Base-by-base conservation (phyloP, 2,797 vertebrate species). In the Ispidina picta region DNA sequence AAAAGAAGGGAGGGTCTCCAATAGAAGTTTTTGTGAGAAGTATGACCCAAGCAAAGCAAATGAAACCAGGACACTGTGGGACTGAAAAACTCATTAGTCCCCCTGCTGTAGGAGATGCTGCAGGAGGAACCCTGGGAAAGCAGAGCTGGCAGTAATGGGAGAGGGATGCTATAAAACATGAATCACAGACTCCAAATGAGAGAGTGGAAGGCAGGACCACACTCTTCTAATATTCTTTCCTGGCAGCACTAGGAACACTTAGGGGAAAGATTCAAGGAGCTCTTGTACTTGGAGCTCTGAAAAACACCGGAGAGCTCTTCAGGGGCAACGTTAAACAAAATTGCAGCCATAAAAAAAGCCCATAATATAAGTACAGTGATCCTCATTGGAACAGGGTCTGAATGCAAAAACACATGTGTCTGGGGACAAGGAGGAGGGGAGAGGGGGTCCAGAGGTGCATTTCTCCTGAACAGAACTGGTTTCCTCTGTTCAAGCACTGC, bases 151-250 rank as follows among this genome's bases (percentile, higher is more conserved):
- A 2, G 62, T 90, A 96, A 96, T 91, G 80, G 95, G 78, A 86
- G 84, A 10, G 12, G 64, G 83, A 69, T 83, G 85, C 74, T 82
- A 5, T 26, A 44, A 85, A 83, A 77, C 94, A 94, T 87, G 96
- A 93, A 79, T 65, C 80, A 86, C 86, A 46, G 51, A 8, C 41
- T 88, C 63, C 92, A 96, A 95, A 95, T 94, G 86, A 90, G 81
- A 79, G 23, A 48, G 48, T 37, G 55, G 64, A 81, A 94, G 85
- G n/a, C 81, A 74, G 66, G 72, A 82, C 83, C 95, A 94, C 84
- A 85, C 41, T 79, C 79, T 25, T 33, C 72, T 79, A 72, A 95
- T 96, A 55, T 87, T 88, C 75, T 65, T 82, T 62, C 49, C 71
- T 15, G 48, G 41, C 39, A 78, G 85, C 56, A 54, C 25, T 29